Evolutionary conservation across 2,797 vertebrate species (phyloP), one percentile per base, ranked within the genome.

Genomic region (Zenarchopterus dispar): DNA sequence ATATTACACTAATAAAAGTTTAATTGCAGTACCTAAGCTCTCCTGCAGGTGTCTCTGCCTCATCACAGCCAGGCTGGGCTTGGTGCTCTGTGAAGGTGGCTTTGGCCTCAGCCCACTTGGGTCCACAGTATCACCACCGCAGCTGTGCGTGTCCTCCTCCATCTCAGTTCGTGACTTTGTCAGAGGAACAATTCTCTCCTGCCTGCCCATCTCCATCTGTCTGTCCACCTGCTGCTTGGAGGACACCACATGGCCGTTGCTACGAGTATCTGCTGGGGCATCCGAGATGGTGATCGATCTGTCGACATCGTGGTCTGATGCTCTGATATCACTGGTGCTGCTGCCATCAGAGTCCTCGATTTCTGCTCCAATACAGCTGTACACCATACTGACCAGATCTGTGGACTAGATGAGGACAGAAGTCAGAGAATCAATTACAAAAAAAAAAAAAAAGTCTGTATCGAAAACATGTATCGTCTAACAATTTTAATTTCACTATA

Each of bases 1-100:
- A 28, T 28, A 28, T 28, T 3, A 6, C 28, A 18, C 24, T 51
- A 61, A 50, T 6, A 43, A 17, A 46, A 19, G 7, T 18, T 46
- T 0, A 33, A 8, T 18, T 55, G 81, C 78, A 88, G 64, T 94
- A 94, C 93, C 93, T 72, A 87, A 80, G 75, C 85, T 91, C 53
- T 92, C 92, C 92, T 90, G 92, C 83, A 95, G 93, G 73, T 94
- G 94, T 70, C 93, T 90, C 75, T 95, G 91, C 39, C 92, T 94
- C 81, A 93, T 93, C 56, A 72, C 89, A 7, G 82, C 82, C 80
- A 95, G 90, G 54, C 84, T 92, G 1, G 94, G 94, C 63, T 95
- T 96, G 85, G 64, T 67, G 86, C 83, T 90, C 85, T 96, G 95
- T 1, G 91, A 85, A 0, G 94, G 94, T 0, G 92, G 94, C 3